A percentile compares a stretch with the other conserved stretches of the same genome.
phyloP scores from a whole-genome alignment of 2,797 vertebrate species.

The Mus spretus region DNA sequence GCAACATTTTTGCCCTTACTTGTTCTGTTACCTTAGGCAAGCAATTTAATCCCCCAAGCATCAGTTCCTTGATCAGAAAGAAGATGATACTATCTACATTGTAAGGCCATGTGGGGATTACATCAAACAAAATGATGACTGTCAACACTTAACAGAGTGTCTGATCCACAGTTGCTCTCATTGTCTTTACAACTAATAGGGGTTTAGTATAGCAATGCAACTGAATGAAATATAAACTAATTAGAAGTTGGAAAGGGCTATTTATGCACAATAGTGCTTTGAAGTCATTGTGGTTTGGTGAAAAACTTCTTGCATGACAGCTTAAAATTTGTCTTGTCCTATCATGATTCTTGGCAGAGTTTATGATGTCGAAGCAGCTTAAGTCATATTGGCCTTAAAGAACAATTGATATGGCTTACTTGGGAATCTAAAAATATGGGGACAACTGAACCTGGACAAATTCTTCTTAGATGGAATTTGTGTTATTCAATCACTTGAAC shows the following conservation, averaged over 20 bases:
- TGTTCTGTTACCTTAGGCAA: neutral
- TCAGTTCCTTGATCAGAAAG: constrained; percentile 2
- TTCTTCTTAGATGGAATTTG: neutral
- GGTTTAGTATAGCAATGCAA: neutral
- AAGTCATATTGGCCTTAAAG: neutral
- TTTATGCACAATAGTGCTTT: neutral
- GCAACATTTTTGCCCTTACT: neutral
- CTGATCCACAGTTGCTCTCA: neutral
- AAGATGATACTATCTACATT: constrained; percentile 23
- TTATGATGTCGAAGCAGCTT: neutral
- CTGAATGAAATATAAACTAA: neutral
- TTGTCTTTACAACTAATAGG: neutral
- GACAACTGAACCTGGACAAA: neutral
- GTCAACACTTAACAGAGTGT: neutral
- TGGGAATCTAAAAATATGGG: neutral
- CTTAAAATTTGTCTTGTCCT: neutral
- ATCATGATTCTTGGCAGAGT: neutral
- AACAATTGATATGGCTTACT: neutral
- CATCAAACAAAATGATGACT: neutral
- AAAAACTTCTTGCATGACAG: neutral
- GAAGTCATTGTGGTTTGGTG: constrained; percentile 18
- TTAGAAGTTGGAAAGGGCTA: neutral
- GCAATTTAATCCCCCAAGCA: constrained; percentile 41
- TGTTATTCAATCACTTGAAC: neutral
- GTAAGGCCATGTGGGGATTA: neutral